Conservation (phyloP, 2,888 invertebrate species). For the Idaea aversata region DNA sequence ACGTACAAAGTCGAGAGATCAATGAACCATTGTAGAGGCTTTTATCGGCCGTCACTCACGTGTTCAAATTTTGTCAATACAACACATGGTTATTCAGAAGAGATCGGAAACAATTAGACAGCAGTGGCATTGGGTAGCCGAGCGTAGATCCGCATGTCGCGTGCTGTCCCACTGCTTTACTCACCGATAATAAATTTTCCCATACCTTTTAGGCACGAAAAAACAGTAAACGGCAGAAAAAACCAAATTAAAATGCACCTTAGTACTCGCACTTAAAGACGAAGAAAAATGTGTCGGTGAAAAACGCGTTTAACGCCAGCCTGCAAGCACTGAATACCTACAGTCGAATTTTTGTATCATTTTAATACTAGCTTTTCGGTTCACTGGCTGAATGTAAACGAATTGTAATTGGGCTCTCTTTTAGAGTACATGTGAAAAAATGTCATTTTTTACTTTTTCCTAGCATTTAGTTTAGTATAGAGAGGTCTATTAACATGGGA, state of each 20-base stretch:
- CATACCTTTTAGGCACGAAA: constrained; percentile 33
- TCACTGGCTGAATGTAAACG: constrained; percentile 38
- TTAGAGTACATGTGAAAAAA: constrained; percentile 27
- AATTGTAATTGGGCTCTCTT: constrained; percentile 37
- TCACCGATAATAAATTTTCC: constrained; percentile 54
- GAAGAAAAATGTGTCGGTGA: neutral
- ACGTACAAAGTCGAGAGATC: constrained; percentile 31
- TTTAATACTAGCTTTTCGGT: constrained; percentile 38
- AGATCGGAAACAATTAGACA: constrained; percentile 79
- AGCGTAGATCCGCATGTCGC: constrained; percentile 71
- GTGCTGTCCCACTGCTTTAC: constrained; percentile 64
- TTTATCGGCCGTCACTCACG: constrained; percentile 60
- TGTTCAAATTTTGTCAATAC: constrained; percentile 73
- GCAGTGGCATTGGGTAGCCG: constrained; percentile 74
- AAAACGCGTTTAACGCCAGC: constrained; percentile 8
- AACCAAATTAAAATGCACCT: constrained; percentile 27
- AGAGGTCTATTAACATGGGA: neutral
- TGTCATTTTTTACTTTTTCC: constrained; percentile 7
- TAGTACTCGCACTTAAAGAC: constrained; percentile 11
- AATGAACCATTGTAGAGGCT: constrained; percentile 46
- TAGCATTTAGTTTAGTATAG: neutral
- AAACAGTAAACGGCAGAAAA: constrained; percentile 23
- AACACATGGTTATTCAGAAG: constrained; percentile 66
- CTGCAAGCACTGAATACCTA: constrained; percentile 9
- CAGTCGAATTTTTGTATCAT: constrained; percentile 38